Conservation (phyloP, 2,113 vertebrate species). For the Microtus richardsoni region DNA sequence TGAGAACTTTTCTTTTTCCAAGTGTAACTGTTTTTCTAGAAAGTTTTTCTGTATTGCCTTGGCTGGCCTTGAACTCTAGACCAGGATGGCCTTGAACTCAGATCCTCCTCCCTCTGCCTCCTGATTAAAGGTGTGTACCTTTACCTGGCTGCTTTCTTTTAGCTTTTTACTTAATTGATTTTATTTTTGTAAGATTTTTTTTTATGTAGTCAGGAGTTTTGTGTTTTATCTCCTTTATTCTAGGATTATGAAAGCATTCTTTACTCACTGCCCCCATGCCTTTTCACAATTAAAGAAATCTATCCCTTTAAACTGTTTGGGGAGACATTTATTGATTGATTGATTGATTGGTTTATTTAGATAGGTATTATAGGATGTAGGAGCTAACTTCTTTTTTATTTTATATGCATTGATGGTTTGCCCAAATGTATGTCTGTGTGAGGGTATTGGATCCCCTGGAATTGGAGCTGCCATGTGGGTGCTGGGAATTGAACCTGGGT, state of each 20-base stretch:
- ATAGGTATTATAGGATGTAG: background rate
- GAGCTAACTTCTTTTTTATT: background rate
- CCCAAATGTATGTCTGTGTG: background rate
- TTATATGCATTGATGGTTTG: background rate
- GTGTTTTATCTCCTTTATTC: background rate
- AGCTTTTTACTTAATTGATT: background rate
- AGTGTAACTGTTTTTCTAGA: background rate
- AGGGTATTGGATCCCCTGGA: background rate
- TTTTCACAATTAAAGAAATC: background rate
- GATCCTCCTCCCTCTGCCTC: background rate
- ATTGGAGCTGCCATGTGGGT: background rate
- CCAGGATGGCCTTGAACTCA: background rate
- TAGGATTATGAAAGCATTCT: background rate
- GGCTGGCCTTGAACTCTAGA: background rate
- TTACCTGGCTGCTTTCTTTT: background rate
- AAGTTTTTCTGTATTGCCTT: background rate
- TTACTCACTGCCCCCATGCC: background rate
- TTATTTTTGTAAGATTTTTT: conserved; percentile 1
- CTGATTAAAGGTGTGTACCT: background rate
- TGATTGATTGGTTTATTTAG: background rate
- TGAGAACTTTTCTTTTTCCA: conserved; percentile 32
- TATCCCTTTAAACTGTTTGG: background rate
- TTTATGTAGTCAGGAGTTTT: background rate
- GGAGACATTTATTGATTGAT: background rate
- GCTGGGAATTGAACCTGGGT: background rate